These are phyloP conservation scores for Apaloderma vittatum DNA, from an alignment of 2,113 vertebrate genomes.

Conservation along the genomic window DNA sequence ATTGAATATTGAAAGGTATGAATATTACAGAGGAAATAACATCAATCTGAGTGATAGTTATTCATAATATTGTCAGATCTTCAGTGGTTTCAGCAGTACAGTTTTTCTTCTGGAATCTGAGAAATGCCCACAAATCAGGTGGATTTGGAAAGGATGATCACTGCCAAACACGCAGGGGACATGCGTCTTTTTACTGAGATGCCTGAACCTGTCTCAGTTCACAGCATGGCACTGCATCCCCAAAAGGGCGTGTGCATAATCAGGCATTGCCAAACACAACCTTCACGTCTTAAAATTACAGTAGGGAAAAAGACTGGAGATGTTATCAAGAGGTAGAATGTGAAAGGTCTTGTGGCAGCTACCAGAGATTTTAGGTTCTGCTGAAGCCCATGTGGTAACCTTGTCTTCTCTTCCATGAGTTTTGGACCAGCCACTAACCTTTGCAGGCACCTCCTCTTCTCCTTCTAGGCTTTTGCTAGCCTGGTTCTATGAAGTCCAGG, in stretches of 20 bases:
- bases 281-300: not conserved
- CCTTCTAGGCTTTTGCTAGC: not conserved
- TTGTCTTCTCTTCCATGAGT: not conserved
- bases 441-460: not conserved
- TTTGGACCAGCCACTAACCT: not conserved
- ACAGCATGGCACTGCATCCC: not conserved
- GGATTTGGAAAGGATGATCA: not conserved
- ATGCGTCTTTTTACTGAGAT: not conserved
- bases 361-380: not conserved
- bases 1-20: not conserved
- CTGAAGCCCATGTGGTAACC: not conserved
- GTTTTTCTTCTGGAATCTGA: not conserved
- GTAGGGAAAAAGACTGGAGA: not conserved
- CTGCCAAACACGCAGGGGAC: not conserved
- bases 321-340: not conserved
- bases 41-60: not conserved
- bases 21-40: not conserved
- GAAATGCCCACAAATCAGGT: not conserved
- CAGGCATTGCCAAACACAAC: not conserved
- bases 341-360: not conserved
- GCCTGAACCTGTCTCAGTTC: not conserved
- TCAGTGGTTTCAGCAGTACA: not conserved
- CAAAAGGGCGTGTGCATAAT: not conserved
- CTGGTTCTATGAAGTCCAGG: fast-evolving
- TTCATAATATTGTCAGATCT: not conserved